Base-by-base conservation (phyloP, 2,888 invertebrate species). In the Meganola albula region DNA sequence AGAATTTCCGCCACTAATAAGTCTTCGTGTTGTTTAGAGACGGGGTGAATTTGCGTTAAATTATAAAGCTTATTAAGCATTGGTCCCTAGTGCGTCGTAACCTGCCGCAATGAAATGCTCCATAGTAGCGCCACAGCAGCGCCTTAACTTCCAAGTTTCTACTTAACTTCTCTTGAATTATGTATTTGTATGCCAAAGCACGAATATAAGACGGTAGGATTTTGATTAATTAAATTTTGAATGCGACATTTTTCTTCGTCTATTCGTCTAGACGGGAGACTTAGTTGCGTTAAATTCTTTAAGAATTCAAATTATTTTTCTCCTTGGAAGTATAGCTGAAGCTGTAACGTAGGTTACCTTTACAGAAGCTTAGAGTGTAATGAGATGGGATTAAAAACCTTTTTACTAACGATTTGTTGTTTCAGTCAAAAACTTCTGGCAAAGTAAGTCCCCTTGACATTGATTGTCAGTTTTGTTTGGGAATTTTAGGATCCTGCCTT, bases 31-130 rank as follows among this genome's bases (percentile, higher is more conserved):
- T 55, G 53, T 57, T 62, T 41, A 48, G 42, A 54, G 55, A 47
- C 54, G 53, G 56, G 66, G 69, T 54, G 63, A 63, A 63, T 74
- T 71, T 69, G 59, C 67, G 61, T 72, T 79, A 76, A 79, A 82
- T 80, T 80, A 80, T 80, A 74, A 74, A 79, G 72, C 78, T 79
- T 79, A 82, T 78, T 76, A 80, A 68, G 64, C 72, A 80, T 76
- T 61, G 80, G 58, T 78, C 82, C 82, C 82, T 33, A 18, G 79
- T 58, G 83, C 60, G 69, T 63, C 73, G 74, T 83, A 72, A 73
- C 69, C 64, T 57, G 63, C 58, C 67, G 61, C 70, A 72, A 68
- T 68, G 75, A 69, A 78, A 73, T 63, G 70, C 62, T 68, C 58
- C 43, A 45, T 48, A 40, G 44, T 50, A 53, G 48, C 41, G 44